phyloP scores from a whole-genome alignment of 1,140 invertebrate genomes.

The Papilio aristodemus region DNA sequence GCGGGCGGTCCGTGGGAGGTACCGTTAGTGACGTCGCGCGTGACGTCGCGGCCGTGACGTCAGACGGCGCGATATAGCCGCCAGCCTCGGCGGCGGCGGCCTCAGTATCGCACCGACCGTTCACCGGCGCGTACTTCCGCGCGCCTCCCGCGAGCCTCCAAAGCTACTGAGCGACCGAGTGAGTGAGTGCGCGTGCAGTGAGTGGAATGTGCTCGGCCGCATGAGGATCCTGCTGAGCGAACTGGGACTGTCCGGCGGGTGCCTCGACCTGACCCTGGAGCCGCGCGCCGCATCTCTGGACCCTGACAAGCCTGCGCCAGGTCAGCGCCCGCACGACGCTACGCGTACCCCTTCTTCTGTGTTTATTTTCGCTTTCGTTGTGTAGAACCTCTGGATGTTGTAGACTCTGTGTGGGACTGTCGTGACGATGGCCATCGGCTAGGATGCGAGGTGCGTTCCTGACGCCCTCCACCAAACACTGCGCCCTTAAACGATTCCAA shows the following conservation, averaged over 20 bases:
- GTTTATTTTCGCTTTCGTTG: constrained; percentile 79
- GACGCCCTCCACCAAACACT: constrained; percentile 77
- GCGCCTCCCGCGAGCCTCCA: constrained; percentile 60
- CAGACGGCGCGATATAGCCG: constrained; percentile 78
- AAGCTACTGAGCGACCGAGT: constrained; percentile 58
- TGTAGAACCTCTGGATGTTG: constrained; percentile 76
- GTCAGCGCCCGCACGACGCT: constrained; percentile 75
- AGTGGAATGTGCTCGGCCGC: constrained; percentile 78
- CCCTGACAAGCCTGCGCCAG: constrained; percentile 77
- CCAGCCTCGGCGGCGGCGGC: constrained; percentile 75
- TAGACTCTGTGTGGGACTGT: constrained; percentile 78
- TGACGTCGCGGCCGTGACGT: constrained; percentile 79
- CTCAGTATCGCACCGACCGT: constrained; percentile 79
- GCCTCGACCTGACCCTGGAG: constrained; percentile 77
- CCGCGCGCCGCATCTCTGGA: constrained; percentile 76
- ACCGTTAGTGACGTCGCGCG: constrained; percentile 78
- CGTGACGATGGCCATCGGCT: constrained; percentile 78
- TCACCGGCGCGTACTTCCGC: constrained; percentile 69
- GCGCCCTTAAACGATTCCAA: constrained; percentile 76
- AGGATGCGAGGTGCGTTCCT: constrained; percentile 80
- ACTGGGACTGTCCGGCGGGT: constrained; percentile 78
- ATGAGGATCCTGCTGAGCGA: constrained; percentile 81
- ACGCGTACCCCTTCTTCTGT: constrained; percentile 72
- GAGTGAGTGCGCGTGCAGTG: constrained; percentile 78
- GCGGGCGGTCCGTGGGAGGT: constrained; percentile 77